Evolutionary conservation across 2,888 invertebrate genomes (phyloP), one percentile per base, ranked within the genome.

Genomic region (Erannis defoliaria): DNA sequence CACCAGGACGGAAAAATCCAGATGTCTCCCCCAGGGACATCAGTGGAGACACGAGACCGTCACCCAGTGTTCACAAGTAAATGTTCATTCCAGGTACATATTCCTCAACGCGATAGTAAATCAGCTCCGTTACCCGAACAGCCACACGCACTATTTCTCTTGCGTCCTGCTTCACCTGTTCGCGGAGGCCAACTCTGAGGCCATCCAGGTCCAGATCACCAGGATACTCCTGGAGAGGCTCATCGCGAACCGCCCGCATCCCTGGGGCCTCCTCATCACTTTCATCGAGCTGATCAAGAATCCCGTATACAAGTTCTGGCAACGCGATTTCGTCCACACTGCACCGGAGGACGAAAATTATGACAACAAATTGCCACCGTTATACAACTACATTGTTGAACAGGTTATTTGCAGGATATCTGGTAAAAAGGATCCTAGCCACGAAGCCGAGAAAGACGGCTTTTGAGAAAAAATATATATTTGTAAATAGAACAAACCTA

Each of bases 131-230:
- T 99, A 99, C 90, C 99, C 99, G 9, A 99, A 99, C 91, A 99
- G 98, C 81, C 99, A 99, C 92, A 99, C 99, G 19, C 99, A 99
- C 93, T 99, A 99, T 93, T 99, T 99, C 94, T 99, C 99, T 80
- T 99, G 99, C 87, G 98, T 98, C 35, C 94, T 99, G 51, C 94
- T 99, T 67, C 99, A 99, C 88, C 94, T 99, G 74, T 99, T 99
- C 90, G 97, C 98, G 45, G 99, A 99, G 87, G 99, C 99, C 8
- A 99, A 99, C 82, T 97, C 98, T 0, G 98, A 99, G 88, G 98
- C 98, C 5, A 98, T 99, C 64, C 99, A 99, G 76, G 99, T 99
- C 87, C 99, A 99, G 87, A 99, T 99, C 55, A 99, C 99, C 0
- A 94, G 99, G 80, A 99, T 99, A 74, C 94, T 99, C 56, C 94